Base-by-base conservation (phyloP, 2,888 invertebrate genomes). In the Lumbricus terrestris region DNA sequence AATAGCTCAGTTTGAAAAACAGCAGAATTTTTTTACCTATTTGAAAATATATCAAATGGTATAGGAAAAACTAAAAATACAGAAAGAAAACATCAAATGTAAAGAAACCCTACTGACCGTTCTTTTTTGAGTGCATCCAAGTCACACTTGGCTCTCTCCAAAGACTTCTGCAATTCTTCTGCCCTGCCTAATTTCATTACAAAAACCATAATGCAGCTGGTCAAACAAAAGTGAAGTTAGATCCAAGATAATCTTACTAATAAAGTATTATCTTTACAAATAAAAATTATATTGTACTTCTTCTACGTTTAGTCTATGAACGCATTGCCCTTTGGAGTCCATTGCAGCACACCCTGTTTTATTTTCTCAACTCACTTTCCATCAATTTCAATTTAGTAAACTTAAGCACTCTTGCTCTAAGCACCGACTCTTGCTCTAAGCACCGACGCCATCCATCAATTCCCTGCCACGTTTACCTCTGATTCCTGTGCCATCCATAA, bases 41-140 rank as follows among this genome's bases (percentile, higher is more conserved):
- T 69, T 8, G 29, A 69, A 69, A 69, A 69, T 11, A 69, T 69
- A n/a, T 69, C n/a, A 69, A 6, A n/a, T 69, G 69, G 0, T n/a
- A 13, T n/a, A 69, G 69, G n/a, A 69, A 69, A 69, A 69, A 16
- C 69, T 69, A 11, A 69, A n/a, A 69, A 69, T 1, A 69, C 69
- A 69, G 2, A n/a, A n/a, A 3, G n/a, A n/a, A 69, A 69, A n/a
- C 3, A n/a, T 5, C 29, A 16, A 69, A 5, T 8, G n/a, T n/a
- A n/a, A 16, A 6, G n/a, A 69, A 69, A 69, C 8, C n/a, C 29
- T 69, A 8, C 69, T 69, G 37, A 94, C 94, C 94, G 94, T 91
- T 94, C 94, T 88, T 92, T 92, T 91, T 94, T 94, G 11, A 94
- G 91, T 33, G 93, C 93, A 38, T 94, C 94, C 47, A 93, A 91